Evolutionary conservation across 2,797 vertebrate genomes (phyloP).

Genomic region (Sarcophilus harrisii): DNA sequence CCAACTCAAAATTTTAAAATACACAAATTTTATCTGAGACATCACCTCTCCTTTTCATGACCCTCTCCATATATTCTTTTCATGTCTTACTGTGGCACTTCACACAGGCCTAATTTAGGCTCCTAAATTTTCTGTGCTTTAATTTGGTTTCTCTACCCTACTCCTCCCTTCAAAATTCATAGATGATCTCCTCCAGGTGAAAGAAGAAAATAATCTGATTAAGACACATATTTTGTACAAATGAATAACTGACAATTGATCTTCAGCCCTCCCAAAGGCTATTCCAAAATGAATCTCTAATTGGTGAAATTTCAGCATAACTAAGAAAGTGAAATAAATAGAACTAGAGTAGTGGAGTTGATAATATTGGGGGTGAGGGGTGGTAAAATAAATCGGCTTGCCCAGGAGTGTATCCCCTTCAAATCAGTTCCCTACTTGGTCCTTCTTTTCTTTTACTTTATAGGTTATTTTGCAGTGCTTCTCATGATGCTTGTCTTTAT

Average conservation of each 20-base stretch:
- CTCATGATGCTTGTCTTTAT: background rate
- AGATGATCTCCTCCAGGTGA: background rate
- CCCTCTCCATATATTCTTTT: background rate
- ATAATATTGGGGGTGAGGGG: background rate
- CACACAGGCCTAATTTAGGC: background rate
- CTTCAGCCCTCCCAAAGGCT: background rate
- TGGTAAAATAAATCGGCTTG: background rate
- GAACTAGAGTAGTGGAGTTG: background rate
- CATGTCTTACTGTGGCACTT: background rate
- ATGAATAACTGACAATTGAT: background rate
- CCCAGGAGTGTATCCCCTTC: background rate
- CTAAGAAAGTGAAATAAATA: background rate
- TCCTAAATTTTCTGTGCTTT: background rate
- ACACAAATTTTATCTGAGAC: background rate
- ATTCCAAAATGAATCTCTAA: background rate
- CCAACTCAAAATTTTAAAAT: conserved; percentile 33
- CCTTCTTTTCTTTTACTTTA: background rate
- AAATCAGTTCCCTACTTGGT: background rate
- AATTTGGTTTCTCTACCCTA: background rate
- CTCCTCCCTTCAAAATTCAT: background rate
- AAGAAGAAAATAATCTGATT: background rate
- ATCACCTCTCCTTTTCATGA: background rate
- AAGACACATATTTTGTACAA: background rate
- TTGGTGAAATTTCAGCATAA: background rate
- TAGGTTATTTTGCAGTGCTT: background rate